Base-by-base conservation (phyloP, 2,113 vertebrate species). In the Brachyhypopomus occidentalis region DNA sequence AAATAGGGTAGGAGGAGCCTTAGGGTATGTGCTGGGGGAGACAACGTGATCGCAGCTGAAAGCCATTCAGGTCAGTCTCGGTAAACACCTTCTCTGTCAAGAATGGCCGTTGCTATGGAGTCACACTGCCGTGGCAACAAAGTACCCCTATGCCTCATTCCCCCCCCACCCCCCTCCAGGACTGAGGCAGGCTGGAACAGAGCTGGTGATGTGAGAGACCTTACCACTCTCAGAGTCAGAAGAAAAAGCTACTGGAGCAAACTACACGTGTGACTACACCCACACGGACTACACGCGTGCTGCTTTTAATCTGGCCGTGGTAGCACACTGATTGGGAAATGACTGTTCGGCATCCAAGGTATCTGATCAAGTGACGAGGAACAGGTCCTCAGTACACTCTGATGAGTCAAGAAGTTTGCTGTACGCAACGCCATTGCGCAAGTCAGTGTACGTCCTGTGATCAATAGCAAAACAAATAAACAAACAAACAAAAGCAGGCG, bases 1-100 rank as follows among this genome's bases (percentile, higher is more conserved):
- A 60, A 70, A 70, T 25, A 72, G 22, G 34, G 41, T 55, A 59
- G 17, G 25, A n/a, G 59, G 66, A 72, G 56, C 17, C 36, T 72
- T 58, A 48, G 56, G 22, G 77, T 59, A 62, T 60, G n/a, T 34
- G 38, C 19, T 7, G 8, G 77, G 41, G 69, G 66, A 8, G 52
- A 34, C 14, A 6, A 88, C 88, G 89, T 56, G 83, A 85, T 87
- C 86, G 83, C 82, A 89, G 87, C 84, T 83, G 89, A 64, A 82
- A 89, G 86, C 88, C 82, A 72, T 89, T 86, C 83, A 87, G 85
- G 86, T 81, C 34, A 74, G 83, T 75, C 83, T 83, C 84, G 70
- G 88, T 83, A 89, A 91, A 92, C 87, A 89, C 83, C 73, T 85
- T 84, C 74, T 84, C 81, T 75, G 75, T 79, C 66, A 77, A 77